These are phyloP conservation scores for Prosapia bicincta DNA, from an alignment of 2,888 invertebrate genomes.

Conservation along the genomic window DNA sequence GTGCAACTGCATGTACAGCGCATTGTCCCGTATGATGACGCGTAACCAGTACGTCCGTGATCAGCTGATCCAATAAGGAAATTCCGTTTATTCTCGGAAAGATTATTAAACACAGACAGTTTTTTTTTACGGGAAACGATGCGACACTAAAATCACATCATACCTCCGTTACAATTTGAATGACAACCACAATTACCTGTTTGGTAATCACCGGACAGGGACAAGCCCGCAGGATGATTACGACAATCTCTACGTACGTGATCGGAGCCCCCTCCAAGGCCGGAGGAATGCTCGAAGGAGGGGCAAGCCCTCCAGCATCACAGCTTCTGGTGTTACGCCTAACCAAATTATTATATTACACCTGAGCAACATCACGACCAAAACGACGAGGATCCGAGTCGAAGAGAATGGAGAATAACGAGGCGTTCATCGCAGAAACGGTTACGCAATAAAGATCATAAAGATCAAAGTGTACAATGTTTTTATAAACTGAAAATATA, in stretches of 20 bases:
- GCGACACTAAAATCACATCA: background rate
- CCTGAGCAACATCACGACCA: background rate
- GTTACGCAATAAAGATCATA: background rate
- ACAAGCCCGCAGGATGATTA: background rate
- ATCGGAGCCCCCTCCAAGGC: background rate
- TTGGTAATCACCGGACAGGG: background rate
- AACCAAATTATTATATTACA: slow-evolving; percentile 2
- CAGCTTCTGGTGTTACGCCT: background rate
- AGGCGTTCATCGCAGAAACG: background rate
- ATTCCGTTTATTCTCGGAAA: background rate
- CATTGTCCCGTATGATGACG: background rate
- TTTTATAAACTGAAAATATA: no score
- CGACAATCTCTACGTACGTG: background rate
- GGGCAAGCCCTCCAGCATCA: background rate
- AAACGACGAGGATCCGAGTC: background rate
- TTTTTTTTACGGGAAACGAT: background rate
- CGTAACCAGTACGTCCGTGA: background rate
- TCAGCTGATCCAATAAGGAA: background rate
- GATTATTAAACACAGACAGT: background rate
- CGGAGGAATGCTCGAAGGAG: background rate
- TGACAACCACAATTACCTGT: background rate
- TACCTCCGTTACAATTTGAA: background rate
- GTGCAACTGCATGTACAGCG: no score
- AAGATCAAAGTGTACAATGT: no score
- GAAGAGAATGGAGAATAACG: background rate